Conservation (phyloP, 2,888 invertebrate genomes). For the Aromia moschata region DNA sequence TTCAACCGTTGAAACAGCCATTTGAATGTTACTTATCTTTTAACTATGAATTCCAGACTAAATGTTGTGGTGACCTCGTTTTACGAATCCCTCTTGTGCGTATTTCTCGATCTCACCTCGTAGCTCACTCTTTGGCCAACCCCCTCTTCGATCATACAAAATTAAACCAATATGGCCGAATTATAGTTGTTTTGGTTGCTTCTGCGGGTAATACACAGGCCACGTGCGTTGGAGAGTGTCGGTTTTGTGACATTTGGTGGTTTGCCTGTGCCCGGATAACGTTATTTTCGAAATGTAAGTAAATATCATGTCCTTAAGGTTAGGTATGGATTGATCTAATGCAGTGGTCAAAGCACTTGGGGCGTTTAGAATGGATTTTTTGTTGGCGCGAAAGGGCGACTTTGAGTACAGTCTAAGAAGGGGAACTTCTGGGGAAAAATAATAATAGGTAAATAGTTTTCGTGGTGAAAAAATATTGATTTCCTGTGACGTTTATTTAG, state of each 20-base stretch:
- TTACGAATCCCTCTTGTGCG: not conserved
- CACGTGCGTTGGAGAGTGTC: constrained; percentile 22
- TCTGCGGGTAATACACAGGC: constrained; percentile 14
- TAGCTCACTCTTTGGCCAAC: not conserved
- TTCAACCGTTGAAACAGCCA: not conserved
- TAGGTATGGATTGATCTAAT: constrained; percentile 9
- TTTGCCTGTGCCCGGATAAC: not conserved
- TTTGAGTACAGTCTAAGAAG: constrained; percentile 9
- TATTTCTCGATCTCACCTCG: not conserved
- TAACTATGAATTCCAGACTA: not conserved
- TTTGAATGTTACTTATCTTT: not conserved
- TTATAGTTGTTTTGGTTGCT: constrained; percentile 30
- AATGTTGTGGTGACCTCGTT: not conserved
- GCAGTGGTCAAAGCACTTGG: constrained; percentile 1
- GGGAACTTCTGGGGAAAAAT: not conserved
- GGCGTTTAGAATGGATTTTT: constrained; percentile 18
- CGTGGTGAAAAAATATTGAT: not conserved
- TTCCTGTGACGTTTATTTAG: too few species aligned
- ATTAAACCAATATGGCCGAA: constrained; percentile 27
- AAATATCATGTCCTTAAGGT: constrained; percentile 2
- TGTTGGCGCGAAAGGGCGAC: constrained; percentile 14
- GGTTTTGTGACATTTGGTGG: constrained; percentile 5
- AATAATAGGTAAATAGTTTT: not conserved
- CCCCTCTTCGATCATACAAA: constrained; percentile 8
- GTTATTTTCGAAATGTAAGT: constrained; percentile 14